phyloP scores from a whole-genome alignment of 2,113 vertebrate species.

The Actenoides hombroni region DNA sequence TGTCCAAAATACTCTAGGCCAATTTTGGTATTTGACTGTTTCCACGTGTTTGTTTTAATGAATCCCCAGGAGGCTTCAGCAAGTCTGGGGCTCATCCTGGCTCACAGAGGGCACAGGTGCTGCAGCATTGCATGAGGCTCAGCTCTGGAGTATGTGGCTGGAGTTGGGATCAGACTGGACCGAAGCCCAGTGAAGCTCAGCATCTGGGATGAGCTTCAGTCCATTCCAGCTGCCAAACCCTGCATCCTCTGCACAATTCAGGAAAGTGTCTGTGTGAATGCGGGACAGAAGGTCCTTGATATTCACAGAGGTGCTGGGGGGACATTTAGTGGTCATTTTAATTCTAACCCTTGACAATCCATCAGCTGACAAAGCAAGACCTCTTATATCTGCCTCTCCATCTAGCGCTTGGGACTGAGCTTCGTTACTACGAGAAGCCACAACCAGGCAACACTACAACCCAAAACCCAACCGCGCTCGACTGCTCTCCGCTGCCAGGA shows the following conservation, averaged over 20 bases:
- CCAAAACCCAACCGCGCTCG: not conserved
- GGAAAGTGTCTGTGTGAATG: not conserved
- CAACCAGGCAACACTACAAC: not conserved
- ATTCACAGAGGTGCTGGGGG: not conserved
- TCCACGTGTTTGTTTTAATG: not conserved
- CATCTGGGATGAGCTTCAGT: rapidly evolving
- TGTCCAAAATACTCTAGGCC: not conserved
- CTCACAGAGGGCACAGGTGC: rapidly evolving
- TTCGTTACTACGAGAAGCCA: not conserved
- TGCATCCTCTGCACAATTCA: not conserved
- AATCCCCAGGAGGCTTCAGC: not conserved
- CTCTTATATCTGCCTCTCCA: not conserved
- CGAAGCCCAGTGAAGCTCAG: rapidly evolving
- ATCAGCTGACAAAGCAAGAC: not conserved
- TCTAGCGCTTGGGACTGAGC: rapidly evolving
- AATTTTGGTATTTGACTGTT: not conserved
- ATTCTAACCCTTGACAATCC: not conserved
- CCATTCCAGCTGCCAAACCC: not conserved
- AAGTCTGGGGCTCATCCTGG: not conserved
- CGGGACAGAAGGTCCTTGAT: not conserved
- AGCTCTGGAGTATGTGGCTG: rapidly evolving
- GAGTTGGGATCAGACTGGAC: not conserved
- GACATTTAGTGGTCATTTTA: rapidly evolving
- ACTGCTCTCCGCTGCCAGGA: not conserved
- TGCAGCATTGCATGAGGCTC: not conserved